phyloP scores from a whole-genome alignment of 2,888 invertebrate species.

The Matsumyia berberina region DNA sequence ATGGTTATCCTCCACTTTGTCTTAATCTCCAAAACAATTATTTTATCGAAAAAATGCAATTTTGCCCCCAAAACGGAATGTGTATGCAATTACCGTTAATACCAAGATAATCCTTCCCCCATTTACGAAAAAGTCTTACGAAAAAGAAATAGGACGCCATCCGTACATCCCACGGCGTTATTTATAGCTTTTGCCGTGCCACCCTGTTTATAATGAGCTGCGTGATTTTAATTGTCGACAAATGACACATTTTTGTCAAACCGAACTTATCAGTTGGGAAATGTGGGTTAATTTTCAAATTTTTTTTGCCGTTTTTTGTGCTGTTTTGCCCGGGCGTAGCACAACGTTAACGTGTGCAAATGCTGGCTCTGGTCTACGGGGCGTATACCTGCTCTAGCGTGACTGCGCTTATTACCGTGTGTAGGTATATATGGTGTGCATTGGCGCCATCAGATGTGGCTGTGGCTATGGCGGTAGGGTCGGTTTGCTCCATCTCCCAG shows the following conservation, averaged over 20 bases:
- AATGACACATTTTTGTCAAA: constrained; percentile 71
- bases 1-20: constrained; percentile 47
- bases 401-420: constrained; percentile 65
- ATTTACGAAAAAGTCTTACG: not conserved
- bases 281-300: constrained; percentile 71
- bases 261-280: constrained; percentile 71
- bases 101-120: no score
- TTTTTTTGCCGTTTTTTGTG: constrained; percentile 19
- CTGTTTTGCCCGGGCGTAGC: constrained; percentile 4
- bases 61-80: not conserved
- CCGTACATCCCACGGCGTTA: not conserved
- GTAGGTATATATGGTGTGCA: constrained; percentile 57
- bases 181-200: not conserved
- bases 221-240: constrained; percentile 75
- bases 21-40: constrained; percentile 66
- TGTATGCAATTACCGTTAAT: constrained; percentile 35
- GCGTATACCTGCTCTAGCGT: constrained; percentile 74
- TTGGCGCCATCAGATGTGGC: constrained; percentile 67
- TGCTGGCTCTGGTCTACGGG: constrained; percentile 61
- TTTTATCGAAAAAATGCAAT: constrained; percentile 63
- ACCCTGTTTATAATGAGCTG: constrained; percentile 55
- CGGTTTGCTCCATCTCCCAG: no score
- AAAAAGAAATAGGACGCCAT: constrained; percentile 45
- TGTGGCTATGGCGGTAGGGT: constrained; percentile 38
- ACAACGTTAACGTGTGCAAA: constrained; percentile 26